phyloP scores from a whole-genome alignment of 2,113 vertebrate genomes.

The Siphamia tubifer region DNA sequence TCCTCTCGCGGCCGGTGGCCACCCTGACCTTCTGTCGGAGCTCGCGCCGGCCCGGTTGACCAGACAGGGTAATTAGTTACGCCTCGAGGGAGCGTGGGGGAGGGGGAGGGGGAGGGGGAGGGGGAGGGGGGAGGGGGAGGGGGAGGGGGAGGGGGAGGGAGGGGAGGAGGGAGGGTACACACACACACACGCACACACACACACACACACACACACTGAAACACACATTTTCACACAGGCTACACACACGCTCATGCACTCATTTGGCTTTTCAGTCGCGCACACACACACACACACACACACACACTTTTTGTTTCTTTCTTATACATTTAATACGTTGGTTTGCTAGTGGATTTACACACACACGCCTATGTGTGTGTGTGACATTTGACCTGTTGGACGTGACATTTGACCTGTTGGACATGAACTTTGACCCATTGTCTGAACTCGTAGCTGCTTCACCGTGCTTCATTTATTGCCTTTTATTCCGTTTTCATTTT shows the following conservation, averaged over 20 bases:
- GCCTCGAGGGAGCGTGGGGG: constrained; percentile 50
- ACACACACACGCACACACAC: too few species aligned
- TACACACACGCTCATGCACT: not conserved
- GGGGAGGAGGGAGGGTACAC: too few species aligned
- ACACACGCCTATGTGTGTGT: not conserved
- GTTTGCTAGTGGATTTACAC: too few species aligned
- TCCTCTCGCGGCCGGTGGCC: constrained; percentile 65
- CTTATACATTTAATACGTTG: not conserved
- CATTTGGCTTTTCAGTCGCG: not conserved
- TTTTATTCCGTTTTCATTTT: too few species aligned
- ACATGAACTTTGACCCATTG: too few species aligned
- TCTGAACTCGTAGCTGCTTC: too few species aligned
- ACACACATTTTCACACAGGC: constrained; percentile 27
- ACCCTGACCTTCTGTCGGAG: constrained; percentile 72
- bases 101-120: not conserved
- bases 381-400: too few species aligned
- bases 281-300: too few species aligned
- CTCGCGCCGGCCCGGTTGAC: constrained; percentile 66
- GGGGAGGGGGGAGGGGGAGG: too few species aligned
- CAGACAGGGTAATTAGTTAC: constrained; percentile 78
- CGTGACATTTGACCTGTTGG: too few species aligned
- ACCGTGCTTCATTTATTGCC: too few species aligned
- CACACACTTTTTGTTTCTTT: not conserved
- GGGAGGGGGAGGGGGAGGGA: too few species aligned
- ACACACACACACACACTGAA: not conserved